phyloP scores from a whole-genome alignment of 2,113 vertebrate genomes.

The Centropus bengalensis region DNA sequence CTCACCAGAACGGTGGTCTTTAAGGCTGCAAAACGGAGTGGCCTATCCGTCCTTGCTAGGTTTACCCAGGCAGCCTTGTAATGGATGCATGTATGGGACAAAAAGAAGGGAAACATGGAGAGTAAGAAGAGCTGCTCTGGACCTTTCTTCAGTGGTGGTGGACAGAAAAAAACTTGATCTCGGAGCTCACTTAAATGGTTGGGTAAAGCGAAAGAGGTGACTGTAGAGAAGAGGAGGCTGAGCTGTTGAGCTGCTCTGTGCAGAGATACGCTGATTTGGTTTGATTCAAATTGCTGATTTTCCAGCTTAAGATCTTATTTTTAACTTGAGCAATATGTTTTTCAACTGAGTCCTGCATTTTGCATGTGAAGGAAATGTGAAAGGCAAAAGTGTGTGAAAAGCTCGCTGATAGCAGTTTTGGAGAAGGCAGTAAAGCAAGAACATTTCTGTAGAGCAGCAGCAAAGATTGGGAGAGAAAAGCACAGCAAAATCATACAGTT shows the following conservation, averaged over 20 bases:
- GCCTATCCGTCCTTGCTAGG: slow-evolving; percentile 26
- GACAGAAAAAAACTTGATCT: not conserved
- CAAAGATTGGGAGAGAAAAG: not conserved
- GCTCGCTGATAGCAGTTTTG: slow-evolving; percentile 8
- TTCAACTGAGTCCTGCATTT: slow-evolving; percentile 4
- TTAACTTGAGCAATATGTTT: slow-evolving; percentile 44
- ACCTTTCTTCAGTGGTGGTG: not conserved
- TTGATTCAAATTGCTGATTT: slow-evolving; percentile 63
- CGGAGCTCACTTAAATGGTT: not conserved
- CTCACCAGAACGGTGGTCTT: not conserved
- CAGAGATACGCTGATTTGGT: slow-evolving; percentile 50
- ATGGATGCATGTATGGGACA: not conserved
- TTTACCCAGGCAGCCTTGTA: not conserved
- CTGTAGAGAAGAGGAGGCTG: not conserved
- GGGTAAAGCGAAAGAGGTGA: slow-evolving; percentile 16
- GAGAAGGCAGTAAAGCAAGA: not conserved
- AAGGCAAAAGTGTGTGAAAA: slow-evolving; percentile 10
- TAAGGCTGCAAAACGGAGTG: not conserved
- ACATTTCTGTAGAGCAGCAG: not conserved
- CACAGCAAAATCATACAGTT: not conserved
- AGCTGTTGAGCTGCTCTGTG: slow-evolving; percentile 30
- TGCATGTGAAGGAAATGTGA: not conserved
- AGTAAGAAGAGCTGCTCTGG: not conserved
- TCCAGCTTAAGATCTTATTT: not conserved
- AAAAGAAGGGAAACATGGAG: not conserved